Evolutionary conservation across 2,113 vertebrate genomes (phyloP).

Genomic region (Cercopithecus mona): DNA sequence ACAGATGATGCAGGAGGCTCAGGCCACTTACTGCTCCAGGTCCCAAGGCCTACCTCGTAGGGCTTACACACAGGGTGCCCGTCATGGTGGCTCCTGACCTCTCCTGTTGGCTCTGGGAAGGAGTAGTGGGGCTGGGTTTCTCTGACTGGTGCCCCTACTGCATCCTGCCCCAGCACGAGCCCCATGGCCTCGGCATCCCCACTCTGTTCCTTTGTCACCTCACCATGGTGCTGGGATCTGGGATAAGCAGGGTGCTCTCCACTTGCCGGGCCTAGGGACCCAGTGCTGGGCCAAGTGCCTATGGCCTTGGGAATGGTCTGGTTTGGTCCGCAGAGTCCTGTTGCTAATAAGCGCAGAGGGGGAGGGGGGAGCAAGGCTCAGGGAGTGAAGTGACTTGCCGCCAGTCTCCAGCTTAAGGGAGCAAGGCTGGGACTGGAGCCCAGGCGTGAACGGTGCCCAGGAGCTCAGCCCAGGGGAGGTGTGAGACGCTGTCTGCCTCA

Average conservation of each 20-base stretch:
- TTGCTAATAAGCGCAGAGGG: background rate
- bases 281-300: background rate
- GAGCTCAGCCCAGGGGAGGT: background rate
- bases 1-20: background rate
- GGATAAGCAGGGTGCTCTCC: background rate
- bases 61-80: rapidly evolving
- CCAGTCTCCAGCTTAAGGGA: rapidly evolving
- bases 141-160: background rate
- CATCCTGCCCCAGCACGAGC: background rate
- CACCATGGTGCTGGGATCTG: background rate
- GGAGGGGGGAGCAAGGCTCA: background rate
- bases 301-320: background rate
- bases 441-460: background rate
- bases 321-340: background rate
- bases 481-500: background rate
- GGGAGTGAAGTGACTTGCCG: no score
- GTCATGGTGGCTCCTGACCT: background rate
- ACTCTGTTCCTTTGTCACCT: background rate
- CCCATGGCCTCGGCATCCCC: background rate
- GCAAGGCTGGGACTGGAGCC: no score
- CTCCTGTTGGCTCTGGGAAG: rapidly evolving
- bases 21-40: background rate
- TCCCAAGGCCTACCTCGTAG: no score
- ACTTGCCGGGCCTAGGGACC: background rate
- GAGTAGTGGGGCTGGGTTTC: background rate